These are phyloP conservation scores for Antheraea assamensis DNA, from an alignment of 2,888 invertebrate species.

Conservation along the genomic window DNA sequence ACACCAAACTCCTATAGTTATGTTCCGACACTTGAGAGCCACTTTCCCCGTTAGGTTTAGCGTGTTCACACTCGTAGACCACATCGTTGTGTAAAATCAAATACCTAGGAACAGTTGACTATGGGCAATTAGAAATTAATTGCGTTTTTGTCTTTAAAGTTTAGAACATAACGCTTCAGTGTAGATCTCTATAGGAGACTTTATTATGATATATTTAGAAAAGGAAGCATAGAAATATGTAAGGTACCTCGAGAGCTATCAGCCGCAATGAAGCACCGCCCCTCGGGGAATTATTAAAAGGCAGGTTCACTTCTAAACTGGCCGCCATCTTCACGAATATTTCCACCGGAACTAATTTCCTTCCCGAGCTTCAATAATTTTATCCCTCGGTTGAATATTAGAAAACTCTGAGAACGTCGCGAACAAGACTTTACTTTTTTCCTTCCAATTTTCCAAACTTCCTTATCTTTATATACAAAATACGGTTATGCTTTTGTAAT, in stretches of 20 bases:
- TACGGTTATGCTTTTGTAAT: no score
- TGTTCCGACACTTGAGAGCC: no score
- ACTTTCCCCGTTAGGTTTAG: no score
- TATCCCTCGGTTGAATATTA: neutral
- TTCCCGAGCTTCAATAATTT: neutral
- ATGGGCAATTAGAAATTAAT: no score
- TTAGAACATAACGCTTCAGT: neutral
- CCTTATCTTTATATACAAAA: neutral
- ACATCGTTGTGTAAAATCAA: no score
- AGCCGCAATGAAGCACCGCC: neutral
- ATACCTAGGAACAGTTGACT: no score
- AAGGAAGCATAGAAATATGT: neutral
- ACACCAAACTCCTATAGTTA: no score
- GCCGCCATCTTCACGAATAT: neutral
- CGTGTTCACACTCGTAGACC: no score
- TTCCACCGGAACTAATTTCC: conserved; percentile 1
- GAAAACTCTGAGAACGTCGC: neutral
- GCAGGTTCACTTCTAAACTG: neutral
- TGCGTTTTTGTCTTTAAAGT: no score
- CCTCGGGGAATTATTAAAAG: neutral
- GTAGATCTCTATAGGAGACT: neutral
- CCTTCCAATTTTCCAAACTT: neutral
- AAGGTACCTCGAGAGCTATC: neutral
- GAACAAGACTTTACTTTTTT: neutral
- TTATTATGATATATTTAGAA: neutral